phyloP scores from a whole-genome alignment of 2,113 vertebrate genomes.

The Equus quagga region DNA sequence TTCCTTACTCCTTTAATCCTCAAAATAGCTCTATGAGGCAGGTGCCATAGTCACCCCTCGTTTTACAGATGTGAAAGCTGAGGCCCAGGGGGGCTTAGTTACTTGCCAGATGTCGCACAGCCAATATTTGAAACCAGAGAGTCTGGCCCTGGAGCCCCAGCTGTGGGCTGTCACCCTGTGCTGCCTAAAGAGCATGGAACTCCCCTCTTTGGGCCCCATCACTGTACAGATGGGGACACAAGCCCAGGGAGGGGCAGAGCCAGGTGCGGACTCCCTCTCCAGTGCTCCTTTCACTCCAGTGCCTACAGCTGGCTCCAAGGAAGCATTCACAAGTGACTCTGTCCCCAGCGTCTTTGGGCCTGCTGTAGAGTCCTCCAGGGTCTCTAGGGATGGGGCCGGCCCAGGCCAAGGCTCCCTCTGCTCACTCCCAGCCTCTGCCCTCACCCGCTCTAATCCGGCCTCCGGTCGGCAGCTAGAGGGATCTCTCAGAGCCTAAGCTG shows the following conservation, averaged over 20 bases:
- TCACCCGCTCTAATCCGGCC: neutral
- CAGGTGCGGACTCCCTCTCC: neutral
- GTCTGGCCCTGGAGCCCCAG: neutral
- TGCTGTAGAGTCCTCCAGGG: neutral
- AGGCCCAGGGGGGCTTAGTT: neutral
- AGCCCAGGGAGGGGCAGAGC: neutral
- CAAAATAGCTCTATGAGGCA: neutral
- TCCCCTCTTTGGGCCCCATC: neutral
- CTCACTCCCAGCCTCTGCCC: neutral
- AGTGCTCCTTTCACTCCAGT: neutral
- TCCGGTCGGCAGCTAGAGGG: neutral
- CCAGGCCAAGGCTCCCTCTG: neutral
- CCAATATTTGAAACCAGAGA: neutral
- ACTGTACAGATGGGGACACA: neutral
- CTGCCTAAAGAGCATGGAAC: neutral
- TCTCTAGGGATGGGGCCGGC: neutral
- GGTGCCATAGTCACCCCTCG: too few species aligned
- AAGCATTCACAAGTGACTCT: neutral
- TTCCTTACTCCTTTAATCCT: neutral
- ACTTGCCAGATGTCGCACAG: neutral
- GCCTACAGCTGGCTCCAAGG: neutral
- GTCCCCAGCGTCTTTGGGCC: neutral
- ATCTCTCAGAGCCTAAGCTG: neutral
- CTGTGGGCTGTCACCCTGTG: neutral
- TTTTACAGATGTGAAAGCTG: neutral